Base-by-base conservation (phyloP, 2,797 vertebrate species). In the Sebastes umbrosus region DNA sequence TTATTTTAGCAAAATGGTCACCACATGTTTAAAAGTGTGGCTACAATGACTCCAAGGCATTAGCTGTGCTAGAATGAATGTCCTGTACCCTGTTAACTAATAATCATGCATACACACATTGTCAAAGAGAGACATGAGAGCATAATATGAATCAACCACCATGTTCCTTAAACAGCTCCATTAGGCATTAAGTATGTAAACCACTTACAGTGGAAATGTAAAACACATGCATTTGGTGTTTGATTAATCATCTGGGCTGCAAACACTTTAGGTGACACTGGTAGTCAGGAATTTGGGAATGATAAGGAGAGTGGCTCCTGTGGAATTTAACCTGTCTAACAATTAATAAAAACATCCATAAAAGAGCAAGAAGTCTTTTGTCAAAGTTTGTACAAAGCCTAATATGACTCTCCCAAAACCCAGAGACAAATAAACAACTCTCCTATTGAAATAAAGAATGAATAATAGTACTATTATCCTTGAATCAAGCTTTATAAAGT, bases 1-100 rank as follows among this genome's bases (percentile, higher is more conserved):
- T 92, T 86, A 87, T 92, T 93, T 90, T 36, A 77, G 69, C 34
- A 69, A 90, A 90, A 86, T 86, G 66, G 83, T 83, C 74, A 75
- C 75, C 77, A 86, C 79, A 82, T 90, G 80, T 91, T 91, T 82
- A 54, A 85, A 87, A 79, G 74, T 71, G 43, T 79, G 36, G 29
- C 69, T 69, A 34, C 32, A 39, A 52, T 76, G 32, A 73, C 69
- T 87, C 77, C 77, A 78, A 75, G 63, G 54, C 29, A 83, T 89
- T 88, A 80, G 62, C 77, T 78, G 31, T 75, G 64, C 59, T 39
- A 39, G n/a, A 86, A 83, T 55, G 16, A 88, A 86, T 81, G 75
- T 83, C 50, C 66, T 77, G 34, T 24, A 52, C 39, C 71, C 24
- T 75, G 36, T 67, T 80, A 86, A 85, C 70, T 85, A 83, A 81